phyloP scores from a whole-genome alignment of 2,888 invertebrate species.

The Ophonus ardosiacus region DNA sequence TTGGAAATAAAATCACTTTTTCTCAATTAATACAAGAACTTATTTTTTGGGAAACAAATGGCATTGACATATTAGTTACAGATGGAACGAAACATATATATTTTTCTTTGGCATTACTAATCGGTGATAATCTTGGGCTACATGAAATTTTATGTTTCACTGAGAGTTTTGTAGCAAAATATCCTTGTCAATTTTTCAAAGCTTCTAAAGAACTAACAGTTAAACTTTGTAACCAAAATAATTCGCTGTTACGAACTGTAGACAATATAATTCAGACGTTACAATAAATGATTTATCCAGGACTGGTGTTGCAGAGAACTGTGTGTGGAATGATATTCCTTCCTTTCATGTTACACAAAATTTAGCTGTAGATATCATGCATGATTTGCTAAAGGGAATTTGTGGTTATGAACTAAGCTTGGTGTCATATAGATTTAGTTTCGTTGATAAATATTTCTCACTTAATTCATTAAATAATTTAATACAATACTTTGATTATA shows the following conservation, averaged over 20 bases:
- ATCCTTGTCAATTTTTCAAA: slow-evolving; percentile 66
- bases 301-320: neutral
- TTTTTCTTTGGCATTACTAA: slow-evolving; percentile 66
- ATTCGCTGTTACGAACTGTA: slow-evolving; percentile 20
- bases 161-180: slow-evolving; percentile 65
- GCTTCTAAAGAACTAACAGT: neutral
- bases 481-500: slow-evolving; percentile 57
- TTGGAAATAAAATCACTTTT: slow-evolving; percentile 67
- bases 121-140: slow-evolving; percentile 67
- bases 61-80: slow-evolving; percentile 45
- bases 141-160: slow-evolving; percentile 64
- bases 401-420: neutral
- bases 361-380: slow-evolving; percentile 7
- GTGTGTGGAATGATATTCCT: slow-evolving; percentile 44
- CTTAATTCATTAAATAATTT: slow-evolving; percentile 63
- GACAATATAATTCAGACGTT: slow-evolving; percentile 23
- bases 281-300: neutral
- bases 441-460: no score
- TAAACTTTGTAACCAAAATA: neutral
- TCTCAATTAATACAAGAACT: slow-evolving; percentile 67
- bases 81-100: slow-evolving; percentile 57
- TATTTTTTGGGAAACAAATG: slow-evolving; percentile 65
- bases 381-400: slow-evolving; percentile 1
- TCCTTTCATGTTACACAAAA: slow-evolving; percentile 23
- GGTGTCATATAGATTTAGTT: slow-evolving; percentile 38